Evolutionary conservation across 2,888 invertebrate species (phyloP).

Genomic region (Parthenolecanium corni): DNA sequence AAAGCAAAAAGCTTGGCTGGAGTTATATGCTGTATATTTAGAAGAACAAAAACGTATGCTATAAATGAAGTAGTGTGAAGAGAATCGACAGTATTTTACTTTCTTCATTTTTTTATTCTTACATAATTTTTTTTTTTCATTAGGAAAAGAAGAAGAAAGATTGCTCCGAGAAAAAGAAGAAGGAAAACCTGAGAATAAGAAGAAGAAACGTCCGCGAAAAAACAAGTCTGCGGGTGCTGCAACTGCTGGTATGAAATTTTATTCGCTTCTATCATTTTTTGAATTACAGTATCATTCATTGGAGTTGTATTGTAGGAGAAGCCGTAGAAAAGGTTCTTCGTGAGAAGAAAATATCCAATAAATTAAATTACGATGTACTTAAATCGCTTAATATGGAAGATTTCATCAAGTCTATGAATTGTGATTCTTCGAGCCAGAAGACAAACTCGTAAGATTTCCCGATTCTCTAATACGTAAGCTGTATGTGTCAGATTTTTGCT

Average conservation of each 20-base stretch:
- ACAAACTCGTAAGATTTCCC: not conserved
- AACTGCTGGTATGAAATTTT: conserved; percentile 8
- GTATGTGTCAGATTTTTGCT: too few species aligned
- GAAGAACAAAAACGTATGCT: conserved; percentile 54
- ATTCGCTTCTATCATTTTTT: not conserved
- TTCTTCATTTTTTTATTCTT: not conserved
- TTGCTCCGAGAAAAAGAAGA: conserved; percentile 67
- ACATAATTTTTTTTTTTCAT: not conserved
- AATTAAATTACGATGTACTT: conserved; percentile 95
- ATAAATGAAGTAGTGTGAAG: not conserved
- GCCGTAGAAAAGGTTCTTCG: conserved; percentile 93
- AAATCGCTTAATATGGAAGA: conserved; percentile 19
- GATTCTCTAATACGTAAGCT: too few species aligned
- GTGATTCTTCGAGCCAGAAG: not conserved
- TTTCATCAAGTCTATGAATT: conserved; percentile 23
- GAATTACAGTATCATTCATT: too few species aligned
- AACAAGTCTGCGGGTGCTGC: not conserved
- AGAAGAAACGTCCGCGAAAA: conserved; percentile 47
- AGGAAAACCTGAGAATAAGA: conserved; percentile 59
- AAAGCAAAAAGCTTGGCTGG: conserved; percentile 79
- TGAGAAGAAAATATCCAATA: conserved; percentile 88
- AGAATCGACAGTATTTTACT: not conserved
- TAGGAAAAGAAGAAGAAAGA: conserved; percentile 64
- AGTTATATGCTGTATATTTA: conserved; percentile 75
- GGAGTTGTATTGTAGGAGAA: conserved; percentile 43